Percentiles rank a stretch among this genome's conserved stretches.
Evolutionary conservation across 2,888 invertebrate species (phyloP).

Genomic region (Caenorhabditis doughertyi): DNA sequence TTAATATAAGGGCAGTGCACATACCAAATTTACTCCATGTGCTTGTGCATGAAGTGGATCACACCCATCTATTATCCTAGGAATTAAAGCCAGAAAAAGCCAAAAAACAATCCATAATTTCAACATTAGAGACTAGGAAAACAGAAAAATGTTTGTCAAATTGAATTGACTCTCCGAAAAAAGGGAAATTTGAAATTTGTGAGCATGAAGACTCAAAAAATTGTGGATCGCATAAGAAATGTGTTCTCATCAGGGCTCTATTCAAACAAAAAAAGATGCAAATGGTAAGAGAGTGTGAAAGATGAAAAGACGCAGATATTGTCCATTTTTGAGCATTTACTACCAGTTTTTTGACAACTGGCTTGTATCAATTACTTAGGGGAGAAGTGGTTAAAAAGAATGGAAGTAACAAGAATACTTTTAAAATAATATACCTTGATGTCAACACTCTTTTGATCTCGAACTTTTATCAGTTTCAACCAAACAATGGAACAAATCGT

Average conservation of each 20-base stretch:
- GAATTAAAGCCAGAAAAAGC: not conserved
- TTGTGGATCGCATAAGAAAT: slow-evolving; percentile 53
- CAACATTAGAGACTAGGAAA: not conserved
- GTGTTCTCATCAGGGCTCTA: slow-evolving; percentile 57
- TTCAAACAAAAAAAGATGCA: slow-evolving; percentile 60
- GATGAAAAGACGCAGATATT: slow-evolving; percentile 40
- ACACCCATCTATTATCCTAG: slow-evolving; percentile 11
- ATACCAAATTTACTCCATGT: slow-evolving; percentile 66
- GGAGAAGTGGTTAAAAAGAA: not conserved
- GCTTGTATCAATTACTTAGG: not conserved
- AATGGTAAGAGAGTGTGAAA: slow-evolving; percentile 14
- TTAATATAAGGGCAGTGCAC: not conserved
- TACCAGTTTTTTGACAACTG: slow-evolving; percentile 15
- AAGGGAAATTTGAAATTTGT: slow-evolving; percentile 29
- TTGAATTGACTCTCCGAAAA: slow-evolving; percentile 4
- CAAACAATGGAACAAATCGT: not conserved
- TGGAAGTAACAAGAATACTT: not conserved
- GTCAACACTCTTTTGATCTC: not conserved
- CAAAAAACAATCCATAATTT: slow-evolving; percentile 3
- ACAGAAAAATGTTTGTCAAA: not conserved
- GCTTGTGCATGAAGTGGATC: slow-evolving; percentile 62
- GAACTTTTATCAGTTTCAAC: not conserved
- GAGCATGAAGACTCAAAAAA: slow-evolving; percentile 33
- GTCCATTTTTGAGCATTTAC: slow-evolving; percentile 58
- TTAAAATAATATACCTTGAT: not conserved